A percentile compares a stretch with the other conserved stretches of the same genome.
Evolutionary conservation across 2,888 invertebrate species (phyloP).

Genomic region (Diachrysia chrysitis): DNA sequence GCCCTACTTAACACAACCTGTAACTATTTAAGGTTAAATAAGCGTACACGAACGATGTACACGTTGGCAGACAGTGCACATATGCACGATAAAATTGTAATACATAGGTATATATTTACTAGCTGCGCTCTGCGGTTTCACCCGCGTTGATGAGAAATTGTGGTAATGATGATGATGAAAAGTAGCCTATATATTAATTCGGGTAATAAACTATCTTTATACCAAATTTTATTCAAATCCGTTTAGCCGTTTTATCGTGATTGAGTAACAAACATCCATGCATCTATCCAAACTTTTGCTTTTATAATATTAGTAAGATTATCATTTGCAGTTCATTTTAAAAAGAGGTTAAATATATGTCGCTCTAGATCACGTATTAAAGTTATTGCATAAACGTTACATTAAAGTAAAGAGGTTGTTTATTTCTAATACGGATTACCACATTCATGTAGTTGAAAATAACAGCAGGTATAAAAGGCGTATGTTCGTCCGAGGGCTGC

Average conservation of each 20-base stretch:
- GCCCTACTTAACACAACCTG: constrained; percentile 49
- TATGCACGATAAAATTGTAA: constrained; percentile 9
- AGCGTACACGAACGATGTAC: constrained; percentile 27
- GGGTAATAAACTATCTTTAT: too few relatives aligned
- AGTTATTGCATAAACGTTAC: background rate
- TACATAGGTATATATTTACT: background rate
- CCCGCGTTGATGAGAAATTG: too few relatives aligned
- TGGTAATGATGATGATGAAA: too few relatives aligned
- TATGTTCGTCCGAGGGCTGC: constrained; percentile 42
- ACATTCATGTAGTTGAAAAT: constrained; percentile 46
- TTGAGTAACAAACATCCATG: too few relatives aligned
- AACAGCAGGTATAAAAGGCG: constrained; percentile 48
- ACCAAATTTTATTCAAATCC: too few relatives aligned
- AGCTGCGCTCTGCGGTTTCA: too few relatives aligned
- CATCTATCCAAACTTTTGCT: too few relatives aligned
- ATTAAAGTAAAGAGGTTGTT: constrained; percentile 18
- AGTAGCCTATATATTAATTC: too few relatives aligned
- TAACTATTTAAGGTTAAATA: constrained; percentile 47
- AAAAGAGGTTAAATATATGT: constrained; percentile 11
- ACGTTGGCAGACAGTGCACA: constrained; percentile 21
- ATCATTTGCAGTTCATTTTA: background rate
- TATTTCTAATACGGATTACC: constrained; percentile 27
- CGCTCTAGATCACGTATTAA: too few relatives aligned
- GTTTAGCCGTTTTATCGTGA: too few relatives aligned
- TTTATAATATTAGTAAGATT: too few relatives aligned